Evolutionary conservation across 2,888 invertebrate genomes (phyloP), one percentile per base, ranked within the genome.

Genomic region (Leucozona laternaria): DNA sequence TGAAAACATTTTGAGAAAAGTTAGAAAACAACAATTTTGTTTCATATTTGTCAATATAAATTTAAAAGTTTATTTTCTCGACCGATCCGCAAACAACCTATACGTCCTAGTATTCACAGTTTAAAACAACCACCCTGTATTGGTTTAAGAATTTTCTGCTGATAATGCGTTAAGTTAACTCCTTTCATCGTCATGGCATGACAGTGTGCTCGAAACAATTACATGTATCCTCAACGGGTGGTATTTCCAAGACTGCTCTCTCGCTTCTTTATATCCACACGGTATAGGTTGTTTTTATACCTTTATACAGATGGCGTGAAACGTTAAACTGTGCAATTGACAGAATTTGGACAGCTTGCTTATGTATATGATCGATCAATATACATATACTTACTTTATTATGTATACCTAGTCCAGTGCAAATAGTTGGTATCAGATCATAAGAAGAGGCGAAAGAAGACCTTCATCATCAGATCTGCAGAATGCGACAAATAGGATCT

Each of bases 331-430:
- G 55, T 62, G 72, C 77, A 68, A 85, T 81, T 77, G 76, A 72
- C 77, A 85, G 80, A 72, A 68, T 80, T 81, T 50, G 48, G 72
- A 85, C 77, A 81, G 72, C 53, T 72, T n/a, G n/a, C 72, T 68
- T 40, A 62, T 77, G 62, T 68, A 70, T 85, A 85, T 77, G 72
- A 85, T 85, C 72, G 81, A 85, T 81, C 77, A 80, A 81, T 77
- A 62, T 68, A 37, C 10, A 3, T 11, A 20, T 10, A 4, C 22
- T n/a, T n/a, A n/a, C n/a, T n/a, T n/a, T n/a, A n/a, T n/a, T n/a
- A n/a, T n/a, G n/a, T n/a, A n/a, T n/a, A n/a, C n/a, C n/a, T n/a
- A n/a, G n/a, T n/a, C n/a, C n/a, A n/a, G n/a, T n/a, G n/a, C n/a
- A n/a, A n/a, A n/a, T n/a, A n/a, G n/a, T n/a, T n/a, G n/a, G n/a